Percentiles rank a stretch among this genome's conserved stretches.
Evolutionary conservation across 2,888 invertebrate genomes (phyloP).

Genomic region (Corythucha ciliata): DNA sequence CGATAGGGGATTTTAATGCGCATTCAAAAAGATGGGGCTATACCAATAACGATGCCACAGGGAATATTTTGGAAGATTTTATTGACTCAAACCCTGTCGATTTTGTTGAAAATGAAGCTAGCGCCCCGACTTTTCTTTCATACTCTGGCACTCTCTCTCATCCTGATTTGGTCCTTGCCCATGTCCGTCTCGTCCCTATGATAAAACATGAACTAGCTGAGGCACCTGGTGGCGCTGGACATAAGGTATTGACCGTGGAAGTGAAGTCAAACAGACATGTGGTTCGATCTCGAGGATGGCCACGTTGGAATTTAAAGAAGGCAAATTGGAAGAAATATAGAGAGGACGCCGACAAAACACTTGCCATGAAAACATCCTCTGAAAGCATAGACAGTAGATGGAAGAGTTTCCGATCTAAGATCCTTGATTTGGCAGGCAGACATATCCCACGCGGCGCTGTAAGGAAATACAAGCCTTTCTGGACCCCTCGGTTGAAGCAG

Average conservation of each 20-base stretch:
- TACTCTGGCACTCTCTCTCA: constrained; percentile 7
- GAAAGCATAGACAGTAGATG: not conserved
- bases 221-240: constrained; percentile 10
- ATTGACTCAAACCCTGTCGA: constrained; percentile 3
- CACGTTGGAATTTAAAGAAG: no score
- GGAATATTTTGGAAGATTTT: constrained; percentile 7
- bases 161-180: constrained; percentile 12
- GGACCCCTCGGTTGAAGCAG: no score
- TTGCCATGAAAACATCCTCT: not conserved
- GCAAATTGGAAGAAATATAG: not conserved
- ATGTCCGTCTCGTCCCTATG: constrained; percentile 4
- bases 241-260: constrained; percentile 3
- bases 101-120: constrained; percentile 11
- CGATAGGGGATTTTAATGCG: constrained; percentile 15
- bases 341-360: not conserved
- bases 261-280: not conserved
- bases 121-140: constrained; percentile 11
- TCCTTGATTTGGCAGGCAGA: not conserved
- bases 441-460: not conserved
- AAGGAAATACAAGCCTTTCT: not conserved
- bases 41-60: constrained; percentile 4
- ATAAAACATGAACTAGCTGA: not conserved
- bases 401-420: not conserved
- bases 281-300: not conserved
- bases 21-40: constrained; percentile 11